Percentiles rank a stretch among this genome's conserved stretches.
These are phyloP conservation scores for Malurus alboscapulatus DNA, from an alignment of 2,113 vertebrate species.

Conservation along the genomic window DNA sequence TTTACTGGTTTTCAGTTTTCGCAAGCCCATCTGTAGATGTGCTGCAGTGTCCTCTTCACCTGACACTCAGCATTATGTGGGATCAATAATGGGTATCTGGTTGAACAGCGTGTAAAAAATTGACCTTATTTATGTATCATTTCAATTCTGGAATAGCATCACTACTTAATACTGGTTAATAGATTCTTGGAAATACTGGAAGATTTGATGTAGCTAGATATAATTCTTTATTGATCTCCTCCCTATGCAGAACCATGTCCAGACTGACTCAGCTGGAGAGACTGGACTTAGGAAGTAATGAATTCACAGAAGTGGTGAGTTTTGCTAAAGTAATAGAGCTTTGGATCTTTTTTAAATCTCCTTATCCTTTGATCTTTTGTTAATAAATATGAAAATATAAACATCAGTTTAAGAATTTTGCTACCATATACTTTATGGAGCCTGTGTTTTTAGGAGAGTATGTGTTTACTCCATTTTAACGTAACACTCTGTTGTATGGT, in stretches of 20 bases:
- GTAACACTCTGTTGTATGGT: background rate
- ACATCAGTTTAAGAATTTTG: background rate
- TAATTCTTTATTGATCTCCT: slow-evolving; percentile 47
- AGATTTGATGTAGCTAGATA: background rate
- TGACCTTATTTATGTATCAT: background rate
- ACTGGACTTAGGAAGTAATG: slow-evolving; percentile 97
- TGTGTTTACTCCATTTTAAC: background rate
- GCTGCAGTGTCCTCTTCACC: background rate
- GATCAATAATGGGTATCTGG: background rate
- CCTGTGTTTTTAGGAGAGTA: background rate
- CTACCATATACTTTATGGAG: background rate
- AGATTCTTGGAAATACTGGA: background rate
- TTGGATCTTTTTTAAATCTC: background rate
- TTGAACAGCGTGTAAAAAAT: background rate
- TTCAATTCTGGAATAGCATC: background rate
- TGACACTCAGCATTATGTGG: background rate
- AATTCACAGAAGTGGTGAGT: slow-evolving; percentile 93
- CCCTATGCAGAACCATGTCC: slow-evolving; percentile 90
- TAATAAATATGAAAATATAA: slow-evolving; percentile 25
- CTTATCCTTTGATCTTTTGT: background rate
- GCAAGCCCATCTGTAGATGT: background rate
- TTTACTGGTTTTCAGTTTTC: background rate
- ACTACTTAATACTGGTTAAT: background rate
- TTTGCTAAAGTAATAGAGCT: background rate
- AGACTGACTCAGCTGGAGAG: slow-evolving; percentile 95